Conservation (phyloP, 2,797 vertebrate genomes). For the Cirrhinus mrigala region DNA sequence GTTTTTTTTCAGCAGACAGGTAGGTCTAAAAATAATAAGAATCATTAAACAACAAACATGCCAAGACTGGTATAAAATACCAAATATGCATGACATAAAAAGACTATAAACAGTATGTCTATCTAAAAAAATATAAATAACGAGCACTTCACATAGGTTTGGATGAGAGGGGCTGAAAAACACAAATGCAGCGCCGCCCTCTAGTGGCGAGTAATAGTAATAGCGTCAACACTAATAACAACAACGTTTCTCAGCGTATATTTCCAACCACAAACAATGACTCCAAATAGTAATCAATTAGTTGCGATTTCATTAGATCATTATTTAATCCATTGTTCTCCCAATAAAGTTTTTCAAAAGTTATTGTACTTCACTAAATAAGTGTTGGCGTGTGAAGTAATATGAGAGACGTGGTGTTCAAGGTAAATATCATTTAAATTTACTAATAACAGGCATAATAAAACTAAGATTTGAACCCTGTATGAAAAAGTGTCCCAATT, state of each 20-base stretch:
- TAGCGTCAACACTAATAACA: not conserved
- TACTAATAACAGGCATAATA: not conserved
- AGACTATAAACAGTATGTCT: not conserved
- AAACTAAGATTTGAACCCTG: not conserved
- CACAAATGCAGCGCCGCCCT: slow-evolving; percentile 29
- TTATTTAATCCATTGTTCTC: not conserved
- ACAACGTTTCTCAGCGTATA: not conserved
- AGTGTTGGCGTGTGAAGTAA: not conserved
- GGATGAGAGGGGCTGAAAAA: not conserved
- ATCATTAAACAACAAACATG: slow-evolving; percentile 6
- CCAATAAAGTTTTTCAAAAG: not conserved
- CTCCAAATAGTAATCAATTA: not conserved
- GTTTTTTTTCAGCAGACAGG: not conserved
- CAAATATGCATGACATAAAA: not conserved
- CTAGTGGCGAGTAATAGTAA: slow-evolving; percentile 28
- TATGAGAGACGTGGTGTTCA: not conserved
- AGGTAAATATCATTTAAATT: not conserved
- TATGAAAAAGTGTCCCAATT: slow-evolving; percentile 1
- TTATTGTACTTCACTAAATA: not conserved
- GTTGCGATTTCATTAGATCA: not conserved
- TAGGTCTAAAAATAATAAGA: not conserved
- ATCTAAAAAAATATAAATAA: not conserved
- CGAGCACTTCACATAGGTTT: not conserved
- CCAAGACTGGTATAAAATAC: not conserved
- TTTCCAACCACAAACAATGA: not conserved